These are phyloP conservation scores for Trematocara variabile DNA, from an alignment of 2,113 vertebrate genomes.

Conservation along the genomic window DNA sequence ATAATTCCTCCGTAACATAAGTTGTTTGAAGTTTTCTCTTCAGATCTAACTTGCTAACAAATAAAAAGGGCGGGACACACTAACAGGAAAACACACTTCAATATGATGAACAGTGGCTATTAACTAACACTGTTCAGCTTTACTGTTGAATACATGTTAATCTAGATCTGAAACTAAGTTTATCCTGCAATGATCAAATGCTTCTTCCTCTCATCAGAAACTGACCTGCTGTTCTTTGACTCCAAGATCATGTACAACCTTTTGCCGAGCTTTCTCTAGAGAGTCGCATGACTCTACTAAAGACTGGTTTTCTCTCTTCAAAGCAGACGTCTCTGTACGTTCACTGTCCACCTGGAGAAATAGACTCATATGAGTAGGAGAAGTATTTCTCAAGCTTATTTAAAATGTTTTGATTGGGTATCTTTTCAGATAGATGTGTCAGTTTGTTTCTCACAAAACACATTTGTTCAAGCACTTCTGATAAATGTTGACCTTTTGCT, in stretches of 20 bases:
- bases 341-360: constrained; percentile 82
- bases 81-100: not conserved
- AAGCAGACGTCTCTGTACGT: constrained; percentile 77
- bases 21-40: not conserved
- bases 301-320: constrained; percentile 89
- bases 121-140: not conserved
- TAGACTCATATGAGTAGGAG: not conserved
- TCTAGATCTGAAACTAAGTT: not conserved
- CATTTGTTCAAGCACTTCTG: not conserved
- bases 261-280: constrained; percentile 85
- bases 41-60: not conserved
- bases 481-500: constrained; percentile 75
- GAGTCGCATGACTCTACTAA: constrained; percentile 86
- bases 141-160: not conserved
- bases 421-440: not conserved
- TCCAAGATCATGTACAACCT: constrained; percentile 82
- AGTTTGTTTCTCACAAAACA: not conserved
- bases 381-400: not conserved
- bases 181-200: not conserved
- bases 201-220: not conserved
- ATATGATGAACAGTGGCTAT: not conserved
- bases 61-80: not conserved
- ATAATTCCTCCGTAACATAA: not conserved
- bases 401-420: not conserved
- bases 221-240: constrained; percentile 84